A percentile compares a stretch with the other conserved stretches of the same genome.
These are phyloP conservation scores for Nemotelus nigrinus DNA, from an alignment of 2,888 invertebrate species.

Conservation along the genomic window DNA sequence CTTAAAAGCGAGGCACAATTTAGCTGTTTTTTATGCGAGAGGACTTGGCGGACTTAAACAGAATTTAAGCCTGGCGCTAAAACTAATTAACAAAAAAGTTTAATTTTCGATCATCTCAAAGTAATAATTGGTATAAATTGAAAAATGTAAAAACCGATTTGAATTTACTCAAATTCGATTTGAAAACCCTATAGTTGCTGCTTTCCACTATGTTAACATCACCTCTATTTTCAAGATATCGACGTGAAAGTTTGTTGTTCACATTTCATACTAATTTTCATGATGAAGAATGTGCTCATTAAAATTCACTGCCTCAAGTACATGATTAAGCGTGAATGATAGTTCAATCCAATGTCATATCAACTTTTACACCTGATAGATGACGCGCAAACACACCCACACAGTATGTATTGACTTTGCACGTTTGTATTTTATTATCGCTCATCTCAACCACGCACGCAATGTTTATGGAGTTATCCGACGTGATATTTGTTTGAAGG, in stretches of 20 bases:
- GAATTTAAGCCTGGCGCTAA: not conserved
- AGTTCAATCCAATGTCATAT: not conserved
- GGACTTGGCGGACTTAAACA: conserved; percentile 4
- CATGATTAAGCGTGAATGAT: no score
- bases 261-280: no score
- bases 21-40: not conserved
- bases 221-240: no score
- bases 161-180: not conserved
- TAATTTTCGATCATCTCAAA: no score
- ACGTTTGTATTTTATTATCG: not conserved
- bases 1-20: not conserved
- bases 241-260: no score
- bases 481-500: conserved; percentile 12
- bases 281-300: no score
- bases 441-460: not conserved
- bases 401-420: not conserved
- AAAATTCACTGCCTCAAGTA: no score
- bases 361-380: not conserved
- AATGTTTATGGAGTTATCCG: conserved; percentile 7
- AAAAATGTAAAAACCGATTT: not conserved
- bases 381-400: not conserved
- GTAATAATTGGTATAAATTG: no score
- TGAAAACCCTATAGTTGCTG: not conserved
- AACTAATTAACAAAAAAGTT: not conserved
- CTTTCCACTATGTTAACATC: no score